Evolutionary conservation across 2,888 invertebrate species (phyloP), one percentile per base, ranked within the genome.

Genomic region (Napeogenes inachia): DNA sequence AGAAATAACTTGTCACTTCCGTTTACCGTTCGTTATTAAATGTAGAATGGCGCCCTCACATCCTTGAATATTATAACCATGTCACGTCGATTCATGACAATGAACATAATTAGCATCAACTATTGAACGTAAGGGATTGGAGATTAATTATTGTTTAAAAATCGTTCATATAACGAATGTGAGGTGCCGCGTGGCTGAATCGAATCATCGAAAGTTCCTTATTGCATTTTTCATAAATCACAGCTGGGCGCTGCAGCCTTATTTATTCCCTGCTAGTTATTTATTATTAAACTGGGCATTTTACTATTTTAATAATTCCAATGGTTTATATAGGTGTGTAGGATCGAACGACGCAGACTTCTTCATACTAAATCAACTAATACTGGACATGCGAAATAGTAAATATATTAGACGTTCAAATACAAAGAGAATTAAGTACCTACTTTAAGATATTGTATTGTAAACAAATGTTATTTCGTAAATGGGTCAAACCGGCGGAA

Each of bases 401-500:
- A 35, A 6, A 3, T 35, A 35, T 42, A 42, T 6, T 6, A 6
- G 10, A 42, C 3, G 6, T 10, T 42, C 3, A 8, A 10, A 42
- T 42, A 10, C 10, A 42, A 42, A 42, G 42, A 8, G 42, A 42
- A 6, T 42, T 10, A 42, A 10, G 42, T 12, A 42, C 10, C 38
- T 8, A 38, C 8, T 42, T 42, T 30, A 50, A 30, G 6, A 8
- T 50, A 30, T 50, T 50, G 30, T 50, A 50, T 50, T 30, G 50
- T 50, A 50, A 21, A 50, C 30, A 30, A 50, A 50, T 30, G 54
- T 64, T 57, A 62, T 70, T 69, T 50, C 61, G 67, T 68, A 70
- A 71, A 65, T 67, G 56, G 63, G 68, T 59, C 67, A 60, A 54
- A 64, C 54, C 63, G 61, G 60, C 65, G 64, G 67, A 67, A 70